Evolutionary conservation across 2,888 invertebrate species (phyloP).

Genomic region (Heliconius ethilla): DNA sequence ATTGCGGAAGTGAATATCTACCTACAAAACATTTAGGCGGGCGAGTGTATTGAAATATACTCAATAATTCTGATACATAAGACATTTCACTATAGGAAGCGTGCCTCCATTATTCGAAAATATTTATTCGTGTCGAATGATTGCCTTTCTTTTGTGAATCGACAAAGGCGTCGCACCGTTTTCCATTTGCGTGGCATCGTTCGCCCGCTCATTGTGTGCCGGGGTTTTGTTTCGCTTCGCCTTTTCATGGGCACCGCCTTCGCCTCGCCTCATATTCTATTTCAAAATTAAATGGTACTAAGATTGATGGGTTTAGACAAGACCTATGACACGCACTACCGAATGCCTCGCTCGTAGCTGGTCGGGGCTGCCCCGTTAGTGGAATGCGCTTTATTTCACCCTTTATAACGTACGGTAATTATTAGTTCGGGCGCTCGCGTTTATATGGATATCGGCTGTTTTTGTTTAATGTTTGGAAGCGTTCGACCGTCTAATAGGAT

Average conservation of each 20-base stretch:
- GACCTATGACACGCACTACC: slow-evolving; percentile 81
- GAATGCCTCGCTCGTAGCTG: slow-evolving; percentile 61
- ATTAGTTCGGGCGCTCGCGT: slow-evolving; percentile 62
- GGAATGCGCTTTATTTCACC: slow-evolving; percentile 75
- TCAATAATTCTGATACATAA: slow-evolving; percentile 77
- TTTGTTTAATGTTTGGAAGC: slow-evolving; percentile 69
- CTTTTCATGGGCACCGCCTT: slow-evolving; percentile 58
- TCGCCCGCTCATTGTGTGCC: slow-evolving; percentile 70
- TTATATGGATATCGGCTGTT: slow-evolving; percentile 58
- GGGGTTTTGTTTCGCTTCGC: slow-evolving; percentile 69
- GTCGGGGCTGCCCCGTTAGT: slow-evolving; percentile 54
- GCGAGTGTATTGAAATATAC: slow-evolving; percentile 52
- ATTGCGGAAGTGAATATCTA: slow-evolving; percentile 46
- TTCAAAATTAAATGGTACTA: slow-evolving; percentile 75
- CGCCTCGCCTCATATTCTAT: slow-evolving; percentile 58
- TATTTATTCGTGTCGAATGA: slow-evolving; percentile 82
- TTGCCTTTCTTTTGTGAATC: slow-evolving; percentile 80
- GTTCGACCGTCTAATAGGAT: slow-evolving; percentile 71
- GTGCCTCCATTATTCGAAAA: slow-evolving; percentile 78
- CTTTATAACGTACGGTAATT: slow-evolving; percentile 75
- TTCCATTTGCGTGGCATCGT: slow-evolving; percentile 70
- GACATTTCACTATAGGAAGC: slow-evolving; percentile 78
- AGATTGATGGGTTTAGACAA: slow-evolving; percentile 80
- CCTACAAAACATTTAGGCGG: slow-evolving; percentile 45
- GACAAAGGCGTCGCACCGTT: slow-evolving; percentile 75